Base-by-base conservation (phyloP, 2,797 vertebrate species). In the Brachymystax lenok region DNA sequence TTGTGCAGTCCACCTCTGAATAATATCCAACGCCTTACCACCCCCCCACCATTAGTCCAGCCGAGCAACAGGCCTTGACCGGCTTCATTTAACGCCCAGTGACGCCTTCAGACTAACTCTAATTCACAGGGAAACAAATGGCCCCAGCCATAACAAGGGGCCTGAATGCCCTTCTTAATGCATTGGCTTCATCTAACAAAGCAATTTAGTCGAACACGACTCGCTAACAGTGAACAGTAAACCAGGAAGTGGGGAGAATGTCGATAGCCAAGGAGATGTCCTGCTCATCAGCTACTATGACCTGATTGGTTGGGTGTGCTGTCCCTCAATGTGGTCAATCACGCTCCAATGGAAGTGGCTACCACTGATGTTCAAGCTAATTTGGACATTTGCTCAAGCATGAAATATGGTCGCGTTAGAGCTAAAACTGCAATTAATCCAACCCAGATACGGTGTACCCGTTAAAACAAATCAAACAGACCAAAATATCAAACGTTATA, bases 371-470 rank as follows among this genome's bases (percentile, higher is more conserved):
- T 89, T 87, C 89, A 88, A 92, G 89, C 91, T 92, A 91, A 93
- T 92, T 92, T 93, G 91, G 89, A 87, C 87, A 89, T 87, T 78
- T 88, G 81, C 89, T 92, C 89, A 88, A 88, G 75, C 90, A 88
- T 92, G 91, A 91, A 90, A 92, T 92, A 91, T 91, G 88, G 84
- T 87, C 87, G 90, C 87, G 91, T 90, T 46, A 87, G 92, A 91
- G 86, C 90, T 92, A 92, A 92, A 93, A 92, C 88, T 91, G 90
- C 92, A 93, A 92, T 92, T 92, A 92, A 92, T 92, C 90, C 91
- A 86, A 85, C 75, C 7, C 88, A 54, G 40, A 52, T 89, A 92
- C 80, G 78, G 82, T 87, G 85, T 89, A 91, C 88, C 89, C 87
- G 86, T 74, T 85, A 81, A 86, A 88, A 84, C 21, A 50, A 80